phyloP scores from a whole-genome alignment of 2,888 invertebrate genomes.

The Girardia tigrina region DNA sequence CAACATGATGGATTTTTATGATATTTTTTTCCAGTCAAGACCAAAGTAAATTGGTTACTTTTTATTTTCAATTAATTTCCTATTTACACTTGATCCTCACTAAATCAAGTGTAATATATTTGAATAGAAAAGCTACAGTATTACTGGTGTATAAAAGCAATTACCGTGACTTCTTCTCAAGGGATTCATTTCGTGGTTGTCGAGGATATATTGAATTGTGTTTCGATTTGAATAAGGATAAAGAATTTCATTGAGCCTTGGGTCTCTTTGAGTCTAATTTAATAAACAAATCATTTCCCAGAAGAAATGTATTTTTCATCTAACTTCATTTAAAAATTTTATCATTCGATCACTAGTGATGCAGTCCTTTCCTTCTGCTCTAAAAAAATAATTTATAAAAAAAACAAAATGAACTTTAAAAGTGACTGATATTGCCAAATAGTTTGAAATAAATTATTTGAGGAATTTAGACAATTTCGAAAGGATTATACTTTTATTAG shows the following conservation, averaged over 20 bases:
- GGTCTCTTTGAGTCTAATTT: constrained; percentile 65
- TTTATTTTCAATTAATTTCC: too few species aligned
- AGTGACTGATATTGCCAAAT: too few species aligned
- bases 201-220: constrained; percentile 77
- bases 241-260: constrained; percentile 89
- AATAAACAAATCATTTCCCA: neutral
- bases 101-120: constrained; percentile 72
- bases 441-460: too few species aligned
- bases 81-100: too few species aligned
- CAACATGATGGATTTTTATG: too few species aligned
- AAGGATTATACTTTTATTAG: too few species aligned
- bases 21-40: too few species aligned
- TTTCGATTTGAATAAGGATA: constrained; percentile 90
- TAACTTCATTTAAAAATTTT: neutral
- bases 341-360: neutral
- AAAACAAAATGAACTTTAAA: too few species aligned
- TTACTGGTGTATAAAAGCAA: constrained; percentile 29
- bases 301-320: too few species aligned
- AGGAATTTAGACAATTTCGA: too few species aligned
- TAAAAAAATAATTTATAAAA: neutral
- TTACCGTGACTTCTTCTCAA: constrained; percentile 61
- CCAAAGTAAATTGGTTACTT: too few species aligned
- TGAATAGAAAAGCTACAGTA: neutral
- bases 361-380: neutral
- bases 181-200: constrained; percentile 74